Base-by-base conservation (phyloP, 2,888 invertebrate species). In the Ectobius pallidus region DNA sequence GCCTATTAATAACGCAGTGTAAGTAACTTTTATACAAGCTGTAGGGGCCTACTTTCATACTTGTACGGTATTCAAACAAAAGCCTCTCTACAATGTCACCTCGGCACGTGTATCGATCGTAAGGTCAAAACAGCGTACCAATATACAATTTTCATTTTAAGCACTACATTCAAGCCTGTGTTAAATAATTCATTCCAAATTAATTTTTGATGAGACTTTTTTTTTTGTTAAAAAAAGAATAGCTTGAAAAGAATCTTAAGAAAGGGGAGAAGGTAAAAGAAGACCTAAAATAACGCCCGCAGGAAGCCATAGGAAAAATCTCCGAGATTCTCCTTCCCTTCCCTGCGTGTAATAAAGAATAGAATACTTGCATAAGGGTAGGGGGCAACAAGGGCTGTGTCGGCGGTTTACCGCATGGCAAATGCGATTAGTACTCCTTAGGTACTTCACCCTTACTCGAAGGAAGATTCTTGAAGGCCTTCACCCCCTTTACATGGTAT, bases 341-440 rank as follows among this genome's bases (percentile, higher is more conserved):
- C 2, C 58, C 27, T 32, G n/a, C 30, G 27, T 52, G 52, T 58
- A 58, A 32, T 32, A 58, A 55, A 58, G 58, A 32, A 58, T 1
- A 30, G 52, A 52, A 52, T 14, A 25, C 25, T 52, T 52, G 11
- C 2, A n/a, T 2, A 9, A 49, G 55, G 25, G 55, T 2, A 22
- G 55, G 55, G 25, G 27, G 16, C 25, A 3, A 4, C 25, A 16
- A 27, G n/a, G 30, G 2, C 58, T 25, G 4, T 58, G 58, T n/a
- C 30, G 58, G 65, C 27, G 65, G 65, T 65, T 65, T 65, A 27
- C 65, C 65, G 65, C 65, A 27, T 30, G 18, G 65, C 65, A 65
- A 65, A 65, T 65, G 65, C 65, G 65, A 65, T 65, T 65, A 65
- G 46, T 39, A 11, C 39, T 62, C 1, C 39, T 62, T 62, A 62